Evolutionary conservation across 2,888 invertebrate genomes (phyloP).

Genomic region (Hoplodrina ambigua): DNA sequence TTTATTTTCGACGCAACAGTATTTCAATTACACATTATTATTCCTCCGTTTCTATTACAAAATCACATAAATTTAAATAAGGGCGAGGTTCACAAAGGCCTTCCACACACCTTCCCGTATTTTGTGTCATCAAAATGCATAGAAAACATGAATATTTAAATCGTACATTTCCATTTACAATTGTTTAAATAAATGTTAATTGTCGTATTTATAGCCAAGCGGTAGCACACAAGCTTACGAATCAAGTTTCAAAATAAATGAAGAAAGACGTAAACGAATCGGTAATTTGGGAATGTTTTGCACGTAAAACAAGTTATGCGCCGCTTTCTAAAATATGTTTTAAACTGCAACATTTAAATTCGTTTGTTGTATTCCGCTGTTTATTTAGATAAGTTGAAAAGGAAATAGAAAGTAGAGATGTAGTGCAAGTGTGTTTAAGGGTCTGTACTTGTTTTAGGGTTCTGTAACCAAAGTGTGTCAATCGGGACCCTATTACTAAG

Average conservation of each 20-base stretch:
- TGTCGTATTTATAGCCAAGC: conserved; percentile 28
- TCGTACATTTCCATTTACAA: conserved; percentile 55
- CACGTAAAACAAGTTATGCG: conserved; percentile 50
- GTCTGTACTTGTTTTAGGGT: not conserved
- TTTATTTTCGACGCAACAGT: conserved; percentile 16
- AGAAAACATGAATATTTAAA: conserved; percentile 59
- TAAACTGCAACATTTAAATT: conserved; percentile 17
- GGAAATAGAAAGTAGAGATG: conserved; percentile 50
- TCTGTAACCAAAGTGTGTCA: too few relatives aligned
- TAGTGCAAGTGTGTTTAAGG: conserved; percentile 17
- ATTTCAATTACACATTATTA: conserved; percentile 40
- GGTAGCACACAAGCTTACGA: conserved; percentile 33
- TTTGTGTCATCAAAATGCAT: conserved; percentile 58
- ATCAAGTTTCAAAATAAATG: conserved; percentile 52
- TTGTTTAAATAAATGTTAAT: conserved; percentile 61
- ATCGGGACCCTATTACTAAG: not conserved
- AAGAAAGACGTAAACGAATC: conserved; percentile 54
- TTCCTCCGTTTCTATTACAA: conserved; percentile 36
- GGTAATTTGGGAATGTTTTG: conserved; percentile 51
- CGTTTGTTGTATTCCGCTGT: conserved; percentile 30
- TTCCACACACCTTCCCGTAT: conserved; percentile 36
- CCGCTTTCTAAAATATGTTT: conserved; percentile 54
- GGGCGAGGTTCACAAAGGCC: conserved; percentile 33
- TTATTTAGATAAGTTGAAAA: conserved; percentile 43
- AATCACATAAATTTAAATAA: conserved; percentile 48